Conservation (phyloP, 35 echinoderm and acorn worm genomes). For the Amphiura filiformis region DNA sequence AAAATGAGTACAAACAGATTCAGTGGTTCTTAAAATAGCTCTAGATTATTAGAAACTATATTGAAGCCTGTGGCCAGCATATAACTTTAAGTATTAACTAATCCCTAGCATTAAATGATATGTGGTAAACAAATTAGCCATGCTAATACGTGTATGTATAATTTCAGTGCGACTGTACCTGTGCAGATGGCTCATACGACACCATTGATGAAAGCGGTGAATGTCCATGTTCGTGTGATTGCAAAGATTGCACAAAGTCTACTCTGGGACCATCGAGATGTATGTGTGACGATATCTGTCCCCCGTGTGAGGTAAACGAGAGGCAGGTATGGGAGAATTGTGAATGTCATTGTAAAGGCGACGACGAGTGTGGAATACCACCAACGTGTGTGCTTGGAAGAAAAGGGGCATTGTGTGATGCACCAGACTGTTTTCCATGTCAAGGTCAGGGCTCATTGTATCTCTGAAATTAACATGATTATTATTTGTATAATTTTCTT, state of each 20-base stretch:
- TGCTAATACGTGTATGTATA: no score
- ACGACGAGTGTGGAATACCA: constrained; percentile 12
- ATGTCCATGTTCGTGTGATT: constrained; percentile 8
- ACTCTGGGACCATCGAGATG: background rate
- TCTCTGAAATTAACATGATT: no score
- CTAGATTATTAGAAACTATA: no score
- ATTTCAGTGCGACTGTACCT: background rate
- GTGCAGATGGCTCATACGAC: constrained; percentile 14
- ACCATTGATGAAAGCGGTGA: background rate
- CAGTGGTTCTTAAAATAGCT: no score
- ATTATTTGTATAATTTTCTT: no score
- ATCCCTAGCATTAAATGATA: no score
- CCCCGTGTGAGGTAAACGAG: constrained; percentile 2
- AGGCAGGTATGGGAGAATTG: constrained; percentile 1
- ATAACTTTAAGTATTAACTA: no score
- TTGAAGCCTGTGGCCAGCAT: no score
- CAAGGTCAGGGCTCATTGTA: background rate
- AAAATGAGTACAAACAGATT: no score
- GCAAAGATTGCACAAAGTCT: background rate
- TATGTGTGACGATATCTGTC: constrained; percentile 25
- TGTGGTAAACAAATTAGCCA: no score
- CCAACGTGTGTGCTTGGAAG: constrained; percentile 5
- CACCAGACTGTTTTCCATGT: constrained; percentile 14
- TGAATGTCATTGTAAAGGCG: constrained; percentile 4
- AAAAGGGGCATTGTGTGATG: constrained; percentile 2